Base-by-base conservation (phyloP, 92 coral and sea anemone species). In the Porites divaricata region DNA sequence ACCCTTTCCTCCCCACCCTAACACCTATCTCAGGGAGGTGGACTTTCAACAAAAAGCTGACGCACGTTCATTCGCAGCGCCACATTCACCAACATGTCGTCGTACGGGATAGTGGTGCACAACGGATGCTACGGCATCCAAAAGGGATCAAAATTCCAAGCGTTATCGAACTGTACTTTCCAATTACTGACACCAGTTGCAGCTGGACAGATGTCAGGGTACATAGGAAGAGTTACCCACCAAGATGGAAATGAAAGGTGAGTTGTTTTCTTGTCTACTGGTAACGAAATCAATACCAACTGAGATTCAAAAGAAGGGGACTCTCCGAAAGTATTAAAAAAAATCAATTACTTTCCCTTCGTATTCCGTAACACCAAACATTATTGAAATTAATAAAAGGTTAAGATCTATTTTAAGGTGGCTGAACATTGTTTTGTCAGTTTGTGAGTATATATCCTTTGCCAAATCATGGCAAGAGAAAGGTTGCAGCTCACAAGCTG, bases 171-270 rank as follows among this genome's bases (percentile, higher is more conserved):
- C 17, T 61, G 20, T 20, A 61, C 65, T 61, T 61, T 61, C 17
- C 65, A 14, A 61, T 20, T 61, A 20, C 65, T 61, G 19, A 61
- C 21, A 20, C 65, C 65, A 20, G 65, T 61, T 19, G 20, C 19
- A 61, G 65, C 65, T 15, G 65, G 65, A 61, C 65, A 11, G 19
- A 61, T 61, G 65, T 61, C 65, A 22, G 65, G 65, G 16, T 61
- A 61, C 65, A 15, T 61, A 15, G 65, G 65, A 20, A 61, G 17
- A 61, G 65, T 20, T 15, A 20, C 19, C 65, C 65, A 61, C 65
- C 65, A 61, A 61, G 65, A 61, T 61, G 65, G 65, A 61, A 61
- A 61, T 61, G 65, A 61, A 61, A 61, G 19, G 65, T 61, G 19
- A 15, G 65, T 61, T 61, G 65, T 54, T 54, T 54, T 16, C 62